Evolutionary conservation across 2,888 invertebrate species (phyloP).

Genomic region (Drosophila nr. fundita): DNA sequence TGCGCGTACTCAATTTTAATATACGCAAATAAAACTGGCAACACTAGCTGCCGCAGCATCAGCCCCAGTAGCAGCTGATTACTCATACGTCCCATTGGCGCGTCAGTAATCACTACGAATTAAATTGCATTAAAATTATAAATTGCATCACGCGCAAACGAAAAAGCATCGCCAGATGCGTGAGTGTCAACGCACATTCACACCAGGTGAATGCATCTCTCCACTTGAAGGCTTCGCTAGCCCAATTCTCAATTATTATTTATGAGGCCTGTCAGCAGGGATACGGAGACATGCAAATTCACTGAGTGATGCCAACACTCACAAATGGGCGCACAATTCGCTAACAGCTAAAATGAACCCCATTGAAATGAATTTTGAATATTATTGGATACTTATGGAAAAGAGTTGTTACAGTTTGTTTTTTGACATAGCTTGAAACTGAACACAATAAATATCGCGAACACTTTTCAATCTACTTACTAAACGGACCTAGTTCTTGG

Average conservation of each 20-base stretch:
- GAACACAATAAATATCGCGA: background rate
- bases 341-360: background rate
- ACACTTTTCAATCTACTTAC: background rate
- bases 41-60: constrained; percentile 30
- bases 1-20: constrained; percentile 76
- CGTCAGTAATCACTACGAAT: constrained; percentile 49
- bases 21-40: constrained; percentile 64
- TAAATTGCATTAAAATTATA: constrained; percentile 71
- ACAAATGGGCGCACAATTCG: constrained; percentile 7
- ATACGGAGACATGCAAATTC: constrained; percentile 26
- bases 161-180: constrained; percentile 28
- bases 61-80: constrained; percentile 50
- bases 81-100: constrained; percentile 68
- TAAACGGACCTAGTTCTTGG: background rate
- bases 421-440: background rate
- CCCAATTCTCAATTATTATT: constrained; percentile 65
- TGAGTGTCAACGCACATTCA: constrained; percentile 40
- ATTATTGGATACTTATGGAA: background rate
- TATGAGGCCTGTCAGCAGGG: constrained; percentile 58
- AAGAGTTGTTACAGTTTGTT: background rate
- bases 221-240: constrained; percentile 54
- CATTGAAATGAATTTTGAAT: background rate
- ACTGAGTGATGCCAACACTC: constrained; percentile 15
- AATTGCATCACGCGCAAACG: constrained; percentile 47
- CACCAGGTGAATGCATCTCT: constrained; percentile 52